These are phyloP conservation scores for Patella ulyssiponensis DNA, from an alignment of 2,888 invertebrate species.

Conservation along the genomic window DNA sequence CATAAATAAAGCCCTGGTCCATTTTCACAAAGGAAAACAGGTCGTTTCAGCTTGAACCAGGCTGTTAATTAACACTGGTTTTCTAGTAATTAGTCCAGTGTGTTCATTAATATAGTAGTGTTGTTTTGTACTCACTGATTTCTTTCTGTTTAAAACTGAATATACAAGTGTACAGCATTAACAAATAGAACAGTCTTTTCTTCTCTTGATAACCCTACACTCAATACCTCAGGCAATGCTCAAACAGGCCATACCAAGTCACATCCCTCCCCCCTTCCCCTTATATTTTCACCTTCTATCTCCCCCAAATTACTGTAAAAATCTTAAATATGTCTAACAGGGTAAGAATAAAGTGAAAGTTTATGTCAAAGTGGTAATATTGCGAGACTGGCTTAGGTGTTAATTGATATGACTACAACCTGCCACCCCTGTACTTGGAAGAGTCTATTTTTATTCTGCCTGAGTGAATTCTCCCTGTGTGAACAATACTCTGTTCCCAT, in stretches of 20 bases:
- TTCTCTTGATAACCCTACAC: not conserved
- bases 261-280: not conserved
- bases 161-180: no score
- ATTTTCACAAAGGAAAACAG: constrained; percentile 2
- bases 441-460: constrained; percentile 7
- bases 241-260: not conserved
- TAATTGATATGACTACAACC: constrained; percentile 4
- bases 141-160: no score
- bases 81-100: not conserved
- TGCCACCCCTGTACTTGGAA: constrained; percentile 9
- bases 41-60: no score
- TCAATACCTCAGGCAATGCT: not conserved
- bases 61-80: not conserved
- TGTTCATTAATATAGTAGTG: not conserved
- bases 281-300: not conserved
- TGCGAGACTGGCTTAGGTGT: not conserved
- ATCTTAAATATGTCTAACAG: not conserved
- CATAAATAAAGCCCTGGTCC: not conserved
- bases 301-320: not conserved
- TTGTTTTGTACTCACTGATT: not conserved
- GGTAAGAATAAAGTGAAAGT: not conserved
- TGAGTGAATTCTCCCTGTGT: not conserved
- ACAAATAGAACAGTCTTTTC: not conserved
- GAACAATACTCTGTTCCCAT: constrained; percentile 7
- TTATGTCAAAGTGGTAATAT: not conserved